Evolutionary conservation across 2,113 vertebrate genomes (phyloP).

Genomic region (Stegastes partitus): DNA sequence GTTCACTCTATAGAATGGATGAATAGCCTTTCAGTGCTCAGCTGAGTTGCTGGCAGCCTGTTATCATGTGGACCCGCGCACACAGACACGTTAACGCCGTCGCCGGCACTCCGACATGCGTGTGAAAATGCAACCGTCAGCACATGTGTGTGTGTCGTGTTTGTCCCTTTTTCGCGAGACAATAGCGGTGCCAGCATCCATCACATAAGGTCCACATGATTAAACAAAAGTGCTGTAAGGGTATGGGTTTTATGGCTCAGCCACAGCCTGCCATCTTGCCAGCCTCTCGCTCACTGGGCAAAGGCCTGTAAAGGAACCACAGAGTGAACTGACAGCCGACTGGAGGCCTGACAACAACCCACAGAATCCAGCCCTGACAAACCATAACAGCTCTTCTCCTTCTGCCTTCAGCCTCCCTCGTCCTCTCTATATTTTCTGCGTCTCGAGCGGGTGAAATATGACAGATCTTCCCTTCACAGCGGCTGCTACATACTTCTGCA

Average conservation of each 20-base stretch:
- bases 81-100: slow-evolving; percentile 2
- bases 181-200: slow-evolving; percentile 29
- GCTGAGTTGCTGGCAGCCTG: slow-evolving; percentile 20
- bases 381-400: slow-evolving; percentile 64
- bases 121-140: slow-evolving; percentile 15
- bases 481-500: slow-evolving; percentile 71
- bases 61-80: slow-evolving; percentile 27
- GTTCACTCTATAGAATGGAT: slow-evolving; percentile 16
- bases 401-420: slow-evolving; percentile 57
- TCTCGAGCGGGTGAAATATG: slow-evolving; percentile 68
- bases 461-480: slow-evolving; percentile 70
- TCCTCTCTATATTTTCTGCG: slow-evolving; percentile 41
- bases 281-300: slow-evolving; percentile 53
- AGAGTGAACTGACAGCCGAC: slow-evolving; percentile 61
- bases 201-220: slow-evolving; percentile 44
- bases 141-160: slow-evolving; percentile 23
- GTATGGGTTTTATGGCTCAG: slow-evolving; percentile 55
- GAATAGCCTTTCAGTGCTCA: neutral
- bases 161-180: slow-evolving; percentile 22
- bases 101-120: slow-evolving; percentile 9
- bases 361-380: slow-evolving; percentile 61
- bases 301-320: slow-evolving; percentile 57
- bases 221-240: slow-evolving; percentile 53
- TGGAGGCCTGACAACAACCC: slow-evolving; percentile 72
- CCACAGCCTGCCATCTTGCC: slow-evolving; percentile 52